Evolutionary conservation across 2,888 invertebrate genomes (phyloP).

Genomic region (Limnephilus marmoratus): DNA sequence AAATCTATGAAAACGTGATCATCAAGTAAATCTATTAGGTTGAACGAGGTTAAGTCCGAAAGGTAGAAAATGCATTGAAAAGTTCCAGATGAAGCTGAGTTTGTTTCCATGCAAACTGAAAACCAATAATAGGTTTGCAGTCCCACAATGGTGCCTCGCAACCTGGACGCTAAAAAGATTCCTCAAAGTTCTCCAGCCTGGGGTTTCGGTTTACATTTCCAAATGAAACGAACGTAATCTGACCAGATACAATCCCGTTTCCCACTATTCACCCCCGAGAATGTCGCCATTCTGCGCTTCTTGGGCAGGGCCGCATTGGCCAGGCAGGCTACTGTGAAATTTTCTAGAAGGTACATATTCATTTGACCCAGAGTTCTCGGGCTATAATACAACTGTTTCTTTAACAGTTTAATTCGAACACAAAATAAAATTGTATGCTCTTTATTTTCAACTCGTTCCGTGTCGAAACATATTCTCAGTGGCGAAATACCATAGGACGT

Average conservation of each 20-base stretch:
- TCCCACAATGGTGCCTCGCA: background rate
- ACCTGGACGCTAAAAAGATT: constrained; percentile 45
- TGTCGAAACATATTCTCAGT: no score
- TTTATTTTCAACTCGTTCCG: no score
- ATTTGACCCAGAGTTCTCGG: background rate
- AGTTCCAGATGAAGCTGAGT: background rate
- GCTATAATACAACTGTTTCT: no score
- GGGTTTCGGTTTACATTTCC: constrained; percentile 59
- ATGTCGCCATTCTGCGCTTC: constrained; percentile 50
- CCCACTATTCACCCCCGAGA: constrained; percentile 52
- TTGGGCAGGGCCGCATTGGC: background rate
- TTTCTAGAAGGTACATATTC: background rate
- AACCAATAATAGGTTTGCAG: background rate
- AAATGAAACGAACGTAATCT: constrained; percentile 57
- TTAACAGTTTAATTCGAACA: no score
- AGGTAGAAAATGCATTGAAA: background rate
- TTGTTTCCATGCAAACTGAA: background rate
- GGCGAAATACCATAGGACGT: no score
- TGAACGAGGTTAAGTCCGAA: background rate
- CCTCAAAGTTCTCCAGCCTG: constrained; percentile 11
- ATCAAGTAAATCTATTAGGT: background rate
- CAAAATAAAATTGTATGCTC: no score
- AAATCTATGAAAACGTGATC: background rate
- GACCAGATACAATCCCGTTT: constrained; percentile 53
- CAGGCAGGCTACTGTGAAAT: background rate